Evolutionary conservation across 2,797 vertebrate species (phyloP).

Genomic region (Falco peregrinus): DNA sequence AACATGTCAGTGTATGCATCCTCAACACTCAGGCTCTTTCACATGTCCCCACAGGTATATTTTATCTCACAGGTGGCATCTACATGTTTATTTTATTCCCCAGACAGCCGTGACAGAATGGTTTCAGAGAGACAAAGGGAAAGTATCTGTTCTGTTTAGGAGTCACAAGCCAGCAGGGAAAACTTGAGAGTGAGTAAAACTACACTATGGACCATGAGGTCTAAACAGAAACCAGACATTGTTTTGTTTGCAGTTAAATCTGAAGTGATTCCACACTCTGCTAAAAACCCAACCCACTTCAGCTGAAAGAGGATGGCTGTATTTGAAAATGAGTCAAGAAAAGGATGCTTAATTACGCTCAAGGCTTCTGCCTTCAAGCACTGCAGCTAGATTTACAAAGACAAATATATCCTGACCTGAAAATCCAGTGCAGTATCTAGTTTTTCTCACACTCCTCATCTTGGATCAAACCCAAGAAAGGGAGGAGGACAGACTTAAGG

Average conservation of each 20-base stretch:
- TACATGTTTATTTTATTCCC: neutral
- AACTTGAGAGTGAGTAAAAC: neutral
- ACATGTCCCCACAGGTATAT: neutral
- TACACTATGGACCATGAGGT: neutral
- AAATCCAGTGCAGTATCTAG: neutral
- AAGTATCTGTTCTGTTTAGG: neutral
- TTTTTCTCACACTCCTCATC: conserved; percentile 11
- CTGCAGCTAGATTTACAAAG: neutral
- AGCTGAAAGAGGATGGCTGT: neutral
- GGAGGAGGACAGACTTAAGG: neutral
- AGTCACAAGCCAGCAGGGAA: neutral
- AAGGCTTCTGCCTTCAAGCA: neutral
- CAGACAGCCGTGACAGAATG: neutral
- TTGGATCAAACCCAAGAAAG: neutral
- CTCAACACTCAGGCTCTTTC: neutral
- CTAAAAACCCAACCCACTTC: neutral
- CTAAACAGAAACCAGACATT: neutral
- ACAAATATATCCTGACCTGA: neutral
- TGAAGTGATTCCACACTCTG: neutral
- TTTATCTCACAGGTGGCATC: neutral
- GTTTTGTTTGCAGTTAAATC: neutral
- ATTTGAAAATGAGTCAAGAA: neutral
- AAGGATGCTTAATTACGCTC: neutral
- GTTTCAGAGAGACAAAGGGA: neutral
- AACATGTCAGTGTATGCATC: neutral